A percentile compares a stretch with the other conserved stretches of the same genome.
Conservation (phyloP, 2,113 vertebrate genomes). For the Mesembrinibis cayennensis region DNA sequence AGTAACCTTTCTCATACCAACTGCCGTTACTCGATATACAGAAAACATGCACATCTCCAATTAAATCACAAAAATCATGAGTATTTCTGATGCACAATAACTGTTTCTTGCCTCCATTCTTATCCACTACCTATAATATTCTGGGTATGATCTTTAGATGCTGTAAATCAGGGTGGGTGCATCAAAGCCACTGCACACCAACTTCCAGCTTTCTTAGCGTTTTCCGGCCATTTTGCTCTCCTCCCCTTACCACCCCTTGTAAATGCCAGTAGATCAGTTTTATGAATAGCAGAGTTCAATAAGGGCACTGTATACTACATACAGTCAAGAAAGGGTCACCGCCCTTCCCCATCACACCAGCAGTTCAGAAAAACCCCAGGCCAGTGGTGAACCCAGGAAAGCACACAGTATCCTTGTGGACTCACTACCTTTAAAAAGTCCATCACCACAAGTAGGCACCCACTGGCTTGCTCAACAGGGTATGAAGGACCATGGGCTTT, state of each 20-base stretch:
- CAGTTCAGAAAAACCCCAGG: background rate
- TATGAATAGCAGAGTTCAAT: background rate
- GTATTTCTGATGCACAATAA: background rate
- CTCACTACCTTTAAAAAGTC: background rate
- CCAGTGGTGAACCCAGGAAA: background rate
- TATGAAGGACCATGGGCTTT: background rate
- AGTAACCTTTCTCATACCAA: background rate
- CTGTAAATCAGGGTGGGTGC: background rate
- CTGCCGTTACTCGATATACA: background rate
- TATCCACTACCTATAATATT: background rate
- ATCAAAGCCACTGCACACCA: background rate
- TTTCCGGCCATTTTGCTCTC: background rate
- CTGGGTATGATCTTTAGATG: background rate
- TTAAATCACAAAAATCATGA: background rate
- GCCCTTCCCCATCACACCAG: background rate
- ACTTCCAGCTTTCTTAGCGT: background rate
- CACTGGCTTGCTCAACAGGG: background rate
- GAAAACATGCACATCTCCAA: background rate
- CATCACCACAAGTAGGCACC: background rate
- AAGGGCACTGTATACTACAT: background rate
- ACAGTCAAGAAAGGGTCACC: background rate
- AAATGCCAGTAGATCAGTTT: background rate
- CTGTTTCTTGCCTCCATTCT: background rate
- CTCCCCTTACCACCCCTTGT: background rate
- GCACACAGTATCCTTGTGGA: background rate